Evolutionary conservation across 2,113 vertebrate species (phyloP).

Genomic region (Microcebus lehilahytsara): DNA sequence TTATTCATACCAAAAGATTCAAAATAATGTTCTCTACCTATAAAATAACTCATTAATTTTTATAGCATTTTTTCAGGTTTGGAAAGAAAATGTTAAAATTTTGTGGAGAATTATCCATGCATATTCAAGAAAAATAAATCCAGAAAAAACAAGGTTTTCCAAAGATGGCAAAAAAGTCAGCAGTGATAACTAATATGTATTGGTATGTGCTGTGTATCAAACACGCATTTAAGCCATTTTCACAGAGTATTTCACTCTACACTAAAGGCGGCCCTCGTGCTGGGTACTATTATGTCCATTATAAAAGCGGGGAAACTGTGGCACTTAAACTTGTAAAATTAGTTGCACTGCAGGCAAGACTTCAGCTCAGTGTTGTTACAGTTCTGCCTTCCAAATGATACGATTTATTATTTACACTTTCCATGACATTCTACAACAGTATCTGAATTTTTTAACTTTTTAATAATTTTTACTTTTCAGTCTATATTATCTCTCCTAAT

Average conservation of each 20-base stretch:
- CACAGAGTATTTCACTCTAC: neutral
- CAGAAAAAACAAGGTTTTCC: neutral
- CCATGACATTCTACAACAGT: neutral
- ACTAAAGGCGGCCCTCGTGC: neutral
- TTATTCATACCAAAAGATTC: neutral
- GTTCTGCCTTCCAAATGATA: neutral
- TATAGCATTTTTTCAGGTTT: neutral
- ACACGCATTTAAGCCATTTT: neutral
- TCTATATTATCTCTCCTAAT: neutral
- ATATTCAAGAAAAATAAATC: neutral
- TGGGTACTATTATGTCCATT: neutral
- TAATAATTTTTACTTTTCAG: neutral
- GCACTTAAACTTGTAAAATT: neutral
- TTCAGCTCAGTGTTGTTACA: neutral
- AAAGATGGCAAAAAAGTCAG: neutral
- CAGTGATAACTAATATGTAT: neutral
- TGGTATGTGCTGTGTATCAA: neutral
- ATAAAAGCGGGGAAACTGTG: neutral
- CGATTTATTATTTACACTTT: neutral
- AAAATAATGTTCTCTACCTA: neutral
- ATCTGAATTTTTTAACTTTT: neutral
- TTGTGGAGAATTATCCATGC: neutral
- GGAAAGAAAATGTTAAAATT: conserved; percentile 6
- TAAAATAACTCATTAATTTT: neutral
- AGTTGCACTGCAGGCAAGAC: neutral